Evolutionary conservation across 2,797 vertebrate species (phyloP).

Genomic region (Anguilla pacifica): DNA sequence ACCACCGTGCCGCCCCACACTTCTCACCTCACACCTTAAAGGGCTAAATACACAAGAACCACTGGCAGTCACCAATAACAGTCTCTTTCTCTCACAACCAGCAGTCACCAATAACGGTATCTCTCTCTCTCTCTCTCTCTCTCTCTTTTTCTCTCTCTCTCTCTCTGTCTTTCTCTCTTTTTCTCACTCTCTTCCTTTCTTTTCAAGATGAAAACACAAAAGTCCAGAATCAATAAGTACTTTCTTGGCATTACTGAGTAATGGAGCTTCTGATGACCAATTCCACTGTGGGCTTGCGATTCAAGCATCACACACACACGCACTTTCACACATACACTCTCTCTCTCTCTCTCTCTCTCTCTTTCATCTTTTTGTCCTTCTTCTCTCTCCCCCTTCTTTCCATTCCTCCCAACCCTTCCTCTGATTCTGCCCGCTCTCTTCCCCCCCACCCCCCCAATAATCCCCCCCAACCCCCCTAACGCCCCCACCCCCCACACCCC

Average conservation of each 20-base stretch:
- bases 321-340: no score
- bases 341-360: not conserved
- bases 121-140: constrained; percentile 69
- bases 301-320: not conserved
- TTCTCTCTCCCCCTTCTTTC: not conserved
- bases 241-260: constrained; percentile 66
- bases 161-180: no score
- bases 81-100: constrained; percentile 64
- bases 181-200: constrained; percentile 48
- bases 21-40: no score
- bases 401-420: constrained; percentile 33
- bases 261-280: constrained; percentile 59
- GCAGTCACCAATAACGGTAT: constrained; percentile 57
- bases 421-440: constrained; percentile 46
- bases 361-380: constrained; percentile 1
- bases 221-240: constrained; percentile 72
- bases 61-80: constrained; percentile 51
- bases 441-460: no score
- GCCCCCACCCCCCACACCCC: no score
- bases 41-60: constrained; percentile 10
- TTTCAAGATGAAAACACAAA: constrained; percentile 70
- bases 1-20: constrained; percentile 39
- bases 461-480: no score
- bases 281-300: constrained; percentile 40
- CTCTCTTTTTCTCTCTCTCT: constrained; percentile 25